Evolutionary conservation across 2,113 vertebrate genomes (phyloP).

Genomic region (Crotalus helleri): DNA sequence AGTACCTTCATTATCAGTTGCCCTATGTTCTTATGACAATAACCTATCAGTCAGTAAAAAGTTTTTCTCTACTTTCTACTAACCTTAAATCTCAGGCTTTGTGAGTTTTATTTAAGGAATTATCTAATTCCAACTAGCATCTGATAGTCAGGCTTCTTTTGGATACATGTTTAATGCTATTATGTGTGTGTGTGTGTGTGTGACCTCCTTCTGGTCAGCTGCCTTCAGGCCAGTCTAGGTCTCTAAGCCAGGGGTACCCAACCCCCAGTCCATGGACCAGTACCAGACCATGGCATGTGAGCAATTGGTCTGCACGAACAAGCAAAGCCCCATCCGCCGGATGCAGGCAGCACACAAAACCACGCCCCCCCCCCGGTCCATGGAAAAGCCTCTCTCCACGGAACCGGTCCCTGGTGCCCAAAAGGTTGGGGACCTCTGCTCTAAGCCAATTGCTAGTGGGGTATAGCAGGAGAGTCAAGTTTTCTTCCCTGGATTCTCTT

Average conservation of each 20-base stretch:
- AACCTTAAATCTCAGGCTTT: background rate
- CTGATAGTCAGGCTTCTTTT: background rate
- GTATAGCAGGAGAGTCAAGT: background rate
- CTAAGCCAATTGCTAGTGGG: background rate
- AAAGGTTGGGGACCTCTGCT: background rate
- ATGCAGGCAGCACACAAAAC: too few species aligned
- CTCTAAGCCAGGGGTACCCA: background rate
- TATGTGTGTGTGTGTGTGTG: background rate
- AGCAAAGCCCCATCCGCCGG: too few species aligned
- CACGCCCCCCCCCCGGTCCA: fast-evolving
- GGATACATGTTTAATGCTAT: background rate
- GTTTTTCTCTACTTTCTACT: background rate
- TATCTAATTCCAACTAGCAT: background rate
- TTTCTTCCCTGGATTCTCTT: background rate
- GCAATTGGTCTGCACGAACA: too few species aligned
- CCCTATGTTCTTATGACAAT: background rate
- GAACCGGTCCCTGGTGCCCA: too few species aligned
- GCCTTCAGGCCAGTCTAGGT: background rate
- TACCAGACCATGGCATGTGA: too few species aligned
- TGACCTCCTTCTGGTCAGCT: background rate
- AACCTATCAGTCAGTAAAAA: background rate
- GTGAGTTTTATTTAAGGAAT: background rate
- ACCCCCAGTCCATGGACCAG: too few species aligned
- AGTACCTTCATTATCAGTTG: background rate
- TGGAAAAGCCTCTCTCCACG: too few species aligned